A percentile compares a stretch with the other conserved stretches of the same genome.
These are phyloP conservation scores for Cygnus atratus DNA, from an alignment of 2,113 vertebrate genomes.

Conservation along the genomic window DNA sequence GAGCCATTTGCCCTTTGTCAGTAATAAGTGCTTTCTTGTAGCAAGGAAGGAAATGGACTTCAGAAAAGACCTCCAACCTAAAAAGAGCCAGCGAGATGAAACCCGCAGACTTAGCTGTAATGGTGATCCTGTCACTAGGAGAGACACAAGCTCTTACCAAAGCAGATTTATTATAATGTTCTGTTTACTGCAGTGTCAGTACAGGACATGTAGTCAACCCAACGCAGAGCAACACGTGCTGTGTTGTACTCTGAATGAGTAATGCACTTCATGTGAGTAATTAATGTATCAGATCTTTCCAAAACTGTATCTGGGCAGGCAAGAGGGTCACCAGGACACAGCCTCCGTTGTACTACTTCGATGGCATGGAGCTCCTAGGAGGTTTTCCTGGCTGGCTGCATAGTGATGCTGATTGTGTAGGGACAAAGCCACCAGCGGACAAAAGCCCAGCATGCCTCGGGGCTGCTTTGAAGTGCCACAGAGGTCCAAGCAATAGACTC, in stretches of 20 bases:
- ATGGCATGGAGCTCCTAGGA: not conserved
- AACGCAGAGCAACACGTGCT: not conserved
- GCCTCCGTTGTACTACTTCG: not conserved
- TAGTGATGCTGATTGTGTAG: not conserved
- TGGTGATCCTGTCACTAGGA: not conserved
- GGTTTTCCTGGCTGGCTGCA: not conserved
- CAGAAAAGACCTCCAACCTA: not conserved
- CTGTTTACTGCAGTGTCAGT: not conserved
- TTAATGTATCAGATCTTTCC: not conserved
- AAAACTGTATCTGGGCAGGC: not conserved
- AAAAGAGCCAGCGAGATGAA: not conserved
- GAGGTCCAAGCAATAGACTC: not conserved
- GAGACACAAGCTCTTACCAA: not conserved
- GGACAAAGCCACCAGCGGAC: not conserved
- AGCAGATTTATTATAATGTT: not conserved
- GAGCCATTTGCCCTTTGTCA: not conserved
- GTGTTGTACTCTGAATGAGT: constrained; percentile 23
- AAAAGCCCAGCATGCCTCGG: not conserved
- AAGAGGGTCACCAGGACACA: not conserved
- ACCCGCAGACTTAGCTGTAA: not conserved
- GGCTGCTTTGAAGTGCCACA: not conserved
- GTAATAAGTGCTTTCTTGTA: not conserved
- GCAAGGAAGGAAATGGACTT: not conserved
- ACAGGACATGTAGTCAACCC: constrained; percentile 2
- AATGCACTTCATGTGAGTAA: not conserved